Conservation (phyloP, 35 echinoderm and acorn worm genomes). For the Ophiothrix spiculata region DNA sequence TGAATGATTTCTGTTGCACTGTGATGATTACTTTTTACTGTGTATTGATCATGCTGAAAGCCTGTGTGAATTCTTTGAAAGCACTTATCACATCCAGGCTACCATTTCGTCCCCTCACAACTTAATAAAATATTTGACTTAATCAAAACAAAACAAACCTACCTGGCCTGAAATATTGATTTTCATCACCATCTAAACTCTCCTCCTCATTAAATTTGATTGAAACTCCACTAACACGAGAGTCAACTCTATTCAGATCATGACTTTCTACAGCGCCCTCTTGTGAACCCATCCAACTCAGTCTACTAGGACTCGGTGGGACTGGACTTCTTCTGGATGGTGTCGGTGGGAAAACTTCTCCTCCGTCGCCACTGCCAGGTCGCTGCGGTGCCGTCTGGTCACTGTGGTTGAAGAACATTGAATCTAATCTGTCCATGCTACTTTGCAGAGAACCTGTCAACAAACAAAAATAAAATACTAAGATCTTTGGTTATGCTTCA, state of each 20-base stretch:
- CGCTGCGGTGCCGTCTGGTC: background rate
- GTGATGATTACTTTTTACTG: too few species aligned
- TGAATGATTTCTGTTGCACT: too few species aligned
- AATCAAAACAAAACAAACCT: too few species aligned
- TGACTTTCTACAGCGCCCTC: background rate
- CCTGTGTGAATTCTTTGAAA: too few species aligned
- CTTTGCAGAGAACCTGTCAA: background rate
- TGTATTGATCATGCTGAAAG: too few species aligned
- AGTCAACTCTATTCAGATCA: background rate
- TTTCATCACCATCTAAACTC: background rate
- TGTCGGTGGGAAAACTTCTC: background rate
- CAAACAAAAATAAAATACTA: background rate
- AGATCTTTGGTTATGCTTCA: too few species aligned
- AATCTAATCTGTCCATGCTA: background rate
- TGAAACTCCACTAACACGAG: background rate
- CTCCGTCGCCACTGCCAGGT: background rate
- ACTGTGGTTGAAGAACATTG: slow-evolving; percentile 4
- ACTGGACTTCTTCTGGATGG: background rate
- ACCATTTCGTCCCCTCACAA: too few species aligned
- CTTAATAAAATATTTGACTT: too few species aligned
- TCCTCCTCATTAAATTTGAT: background rate
- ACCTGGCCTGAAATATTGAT: background rate
- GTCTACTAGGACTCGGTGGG: background rate
- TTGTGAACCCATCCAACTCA: slow-evolving; percentile 5
- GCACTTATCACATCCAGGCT: too few species aligned